Evolutionary conservation across 2,888 invertebrate species (phyloP).

Genomic region (Ischnus inquisitorius): DNA sequence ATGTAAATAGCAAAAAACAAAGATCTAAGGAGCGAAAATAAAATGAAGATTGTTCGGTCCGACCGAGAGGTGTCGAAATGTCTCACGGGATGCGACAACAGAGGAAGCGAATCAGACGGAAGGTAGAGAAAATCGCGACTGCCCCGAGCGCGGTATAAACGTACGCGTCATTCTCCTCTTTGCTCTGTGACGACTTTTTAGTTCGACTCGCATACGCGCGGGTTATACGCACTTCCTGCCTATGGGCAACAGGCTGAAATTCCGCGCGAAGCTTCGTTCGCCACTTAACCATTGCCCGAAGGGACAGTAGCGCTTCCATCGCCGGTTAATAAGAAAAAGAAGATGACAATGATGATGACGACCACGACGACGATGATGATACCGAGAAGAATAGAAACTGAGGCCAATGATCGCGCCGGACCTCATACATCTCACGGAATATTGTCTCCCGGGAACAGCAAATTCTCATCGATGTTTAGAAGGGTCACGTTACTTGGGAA

Average conservation of each 20-base stretch:
- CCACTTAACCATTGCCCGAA: slow-evolving; percentile 6
- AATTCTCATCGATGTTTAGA: background rate
- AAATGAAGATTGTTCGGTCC: slow-evolving; percentile 35
- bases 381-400: slow-evolving; percentile 4
- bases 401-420: slow-evolving; percentile 10
- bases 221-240: slow-evolving; percentile 78
- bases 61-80: slow-evolving; percentile 1
- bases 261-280: slow-evolving; percentile 68
- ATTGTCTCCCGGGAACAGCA: background rate
- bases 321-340: slow-evolving; percentile 14
- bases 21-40: no score
- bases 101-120: slow-evolving; percentile 42
- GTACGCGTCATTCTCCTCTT: slow-evolving; percentile 66
- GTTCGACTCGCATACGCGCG: slow-evolving; percentile 62
- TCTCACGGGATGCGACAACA: slow-evolving; percentile 2
- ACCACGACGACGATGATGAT: slow-evolving; percentile 24
- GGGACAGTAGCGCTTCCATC: background rate
- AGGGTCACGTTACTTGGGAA: no score
- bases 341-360: slow-evolving; percentile 20
- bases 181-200: slow-evolving; percentile 76
- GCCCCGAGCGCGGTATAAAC: slow-evolving; percentile 50
- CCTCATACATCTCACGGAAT: background rate
- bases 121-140: slow-evolving; percentile 38
- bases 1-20: slow-evolving; percentile 7
- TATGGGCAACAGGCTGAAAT: slow-evolving; percentile 74